phyloP scores from a whole-genome alignment of 2,888 invertebrate genomes.

The Melitaea athalia region DNA sequence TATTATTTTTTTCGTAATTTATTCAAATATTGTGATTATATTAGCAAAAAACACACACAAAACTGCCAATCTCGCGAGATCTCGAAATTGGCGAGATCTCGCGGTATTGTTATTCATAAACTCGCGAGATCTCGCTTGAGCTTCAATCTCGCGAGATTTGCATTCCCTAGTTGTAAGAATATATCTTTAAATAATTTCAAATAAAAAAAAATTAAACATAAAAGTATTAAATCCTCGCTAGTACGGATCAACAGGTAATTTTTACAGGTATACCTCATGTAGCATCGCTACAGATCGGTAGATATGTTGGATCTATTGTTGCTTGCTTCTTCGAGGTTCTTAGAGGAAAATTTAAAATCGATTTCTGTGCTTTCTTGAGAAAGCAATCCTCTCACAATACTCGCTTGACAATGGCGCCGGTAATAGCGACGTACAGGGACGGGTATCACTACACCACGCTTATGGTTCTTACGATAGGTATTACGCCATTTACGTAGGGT shows the following conservation, averaged over 20 bases:
- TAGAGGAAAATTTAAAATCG: slow-evolving; percentile 78
- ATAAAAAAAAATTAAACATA: too few species aligned
- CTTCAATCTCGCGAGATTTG: too few species aligned
- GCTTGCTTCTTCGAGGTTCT: slow-evolving; percentile 55
- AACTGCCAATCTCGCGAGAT: too few species aligned
- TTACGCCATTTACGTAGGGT: slow-evolving; percentile 67
- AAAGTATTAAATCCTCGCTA: not conserved
- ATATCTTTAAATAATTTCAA: too few species aligned
- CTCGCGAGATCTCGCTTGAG: too few species aligned
- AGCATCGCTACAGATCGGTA: slow-evolving; percentile 54
- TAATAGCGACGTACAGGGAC: slow-evolving; percentile 66
- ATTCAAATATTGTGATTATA: too few species aligned
- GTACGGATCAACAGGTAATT: slow-evolving; percentile 38
- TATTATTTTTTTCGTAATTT: too few species aligned
- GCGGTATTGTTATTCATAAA: too few species aligned
- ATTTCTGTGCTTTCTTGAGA: slow-evolving; percentile 74
- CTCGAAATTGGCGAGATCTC: too few species aligned
- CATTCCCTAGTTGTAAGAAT: too few species aligned
- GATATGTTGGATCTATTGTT: slow-evolving; percentile 72
- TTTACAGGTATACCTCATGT: slow-evolving; percentile 43
- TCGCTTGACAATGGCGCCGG: slow-evolving; percentile 68
- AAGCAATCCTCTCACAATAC: slow-evolving; percentile 77
- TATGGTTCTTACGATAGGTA: slow-evolving; percentile 61
- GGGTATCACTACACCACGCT: slow-evolving; percentile 62
- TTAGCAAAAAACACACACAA: too few species aligned